phyloP scores from a whole-genome alignment of 2,888 invertebrate species.

The Bugula neritina region DNA sequence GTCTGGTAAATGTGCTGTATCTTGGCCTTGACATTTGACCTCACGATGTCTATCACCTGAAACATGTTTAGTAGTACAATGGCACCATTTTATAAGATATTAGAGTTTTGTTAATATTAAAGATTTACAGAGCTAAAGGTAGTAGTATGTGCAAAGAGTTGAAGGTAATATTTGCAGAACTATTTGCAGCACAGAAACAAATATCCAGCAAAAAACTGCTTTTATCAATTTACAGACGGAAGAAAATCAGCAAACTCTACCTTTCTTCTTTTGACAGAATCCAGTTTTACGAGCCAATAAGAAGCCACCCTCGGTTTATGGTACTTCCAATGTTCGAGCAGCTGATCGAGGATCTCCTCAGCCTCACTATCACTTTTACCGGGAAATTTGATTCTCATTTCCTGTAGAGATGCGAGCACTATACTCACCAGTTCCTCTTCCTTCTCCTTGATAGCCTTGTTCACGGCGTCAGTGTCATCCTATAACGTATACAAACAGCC shows the following conservation, averaged over 20 bases:
- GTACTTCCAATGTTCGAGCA: conserved; percentile 52
- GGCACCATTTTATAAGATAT: too few species aligned
- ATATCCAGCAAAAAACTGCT: too few species aligned
- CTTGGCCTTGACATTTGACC: conserved; percentile 49
- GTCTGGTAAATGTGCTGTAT: conserved; percentile 46
- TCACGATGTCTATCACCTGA: conserved; percentile 51
- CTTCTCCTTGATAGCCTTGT: conserved; percentile 31
- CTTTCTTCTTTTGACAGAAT: conserved; percentile 51
- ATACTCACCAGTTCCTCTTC: conserved; percentile 44
- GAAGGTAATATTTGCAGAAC: too few species aligned
- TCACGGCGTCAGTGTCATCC: conserved; percentile 28
- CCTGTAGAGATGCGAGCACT: conserved; percentile 45
- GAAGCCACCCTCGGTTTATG: conserved; percentile 52
- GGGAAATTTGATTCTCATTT: conserved; percentile 52
- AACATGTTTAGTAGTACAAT: too few species aligned
- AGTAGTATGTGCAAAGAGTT: too few species aligned
- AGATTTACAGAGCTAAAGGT: too few species aligned
- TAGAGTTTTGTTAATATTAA: too few species aligned
- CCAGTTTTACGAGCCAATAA: conserved; percentile 52
- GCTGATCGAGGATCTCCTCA: conserved; percentile 45
- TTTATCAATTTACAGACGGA: too few species aligned
- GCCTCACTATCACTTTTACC: conserved; percentile 51
- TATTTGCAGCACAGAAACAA: too few species aligned
- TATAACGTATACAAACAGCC: too few species aligned
- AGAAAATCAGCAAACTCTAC: too few species aligned